Evolutionary conservation across 2,888 invertebrate genomes (phyloP), one percentile per base, ranked within the genome.

Genomic region (Argyra leucocephala): DNA sequence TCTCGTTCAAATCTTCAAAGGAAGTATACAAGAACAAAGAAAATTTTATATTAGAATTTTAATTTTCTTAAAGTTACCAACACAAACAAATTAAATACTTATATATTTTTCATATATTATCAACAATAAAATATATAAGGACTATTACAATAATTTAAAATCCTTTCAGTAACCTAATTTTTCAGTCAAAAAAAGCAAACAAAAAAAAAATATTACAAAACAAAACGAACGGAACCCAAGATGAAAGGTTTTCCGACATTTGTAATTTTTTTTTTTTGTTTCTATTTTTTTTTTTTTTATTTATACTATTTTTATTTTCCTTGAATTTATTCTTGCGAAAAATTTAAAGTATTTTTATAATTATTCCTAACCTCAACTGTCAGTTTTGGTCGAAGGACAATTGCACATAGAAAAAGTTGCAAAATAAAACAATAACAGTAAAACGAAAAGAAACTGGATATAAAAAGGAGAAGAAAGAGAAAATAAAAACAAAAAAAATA

Each of bases 301-400:
- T 18, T 48, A 18, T 48, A 12, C 18, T 6, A 5, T 48, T 37
- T 37, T 15, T 48, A 4, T 48, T 12, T 48, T 9, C 5, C 48
- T 48, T 48, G 48, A 48, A 48, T 48, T 48, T 48, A 48, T 48
- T 48, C 48, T 48, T 48, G 48, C 48, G 48, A 48, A 48, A 48
- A 48, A 48, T 48, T 48, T 18, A 48, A 48, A 48, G 48, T 48
- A 48, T 48, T 48, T 48, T 48, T 48, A 48, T 48, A 48, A 48
- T 48, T 48, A 48, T 48, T 48, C 48, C 18, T 48, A 48, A 48
- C 48, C 48, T 48, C 48, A 48, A 48, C 12, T 48, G 48, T 48
- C 48, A 48, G 48, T 48, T 48, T 48, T 5, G 48, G 48, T 48
- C 48, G 48, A 48, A 48, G 48, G 48, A 48, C 48, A n/a, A 48